These are phyloP conservation scores for Platichthys stellatus DNA, from an alignment of 2,113 vertebrate genomes.

Conservation along the genomic window DNA sequence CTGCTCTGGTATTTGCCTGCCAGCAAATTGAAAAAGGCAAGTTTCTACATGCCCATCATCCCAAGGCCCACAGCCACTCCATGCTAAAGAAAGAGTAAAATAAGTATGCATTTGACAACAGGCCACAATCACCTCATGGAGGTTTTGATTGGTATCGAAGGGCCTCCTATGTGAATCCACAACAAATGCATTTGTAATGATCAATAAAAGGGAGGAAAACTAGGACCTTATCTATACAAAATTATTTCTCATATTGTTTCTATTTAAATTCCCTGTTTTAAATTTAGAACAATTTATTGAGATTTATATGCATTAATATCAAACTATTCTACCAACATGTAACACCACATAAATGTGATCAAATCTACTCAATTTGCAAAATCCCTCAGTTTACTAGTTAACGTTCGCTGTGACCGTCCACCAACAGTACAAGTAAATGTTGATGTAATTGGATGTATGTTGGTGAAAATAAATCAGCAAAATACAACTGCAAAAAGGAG, in stretches of 20 bases:
- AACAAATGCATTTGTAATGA: neutral
- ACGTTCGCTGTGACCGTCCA: neutral
- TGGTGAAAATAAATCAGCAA: neutral
- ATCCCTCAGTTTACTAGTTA: neutral
- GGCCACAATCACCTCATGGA: neutral
- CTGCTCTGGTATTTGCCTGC: slow-evolving; percentile 84
- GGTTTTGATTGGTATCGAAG: slow-evolving; percentile 10
- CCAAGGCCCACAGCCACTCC: neutral
- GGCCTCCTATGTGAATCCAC: neutral
- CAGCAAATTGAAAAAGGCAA: slow-evolving; percentile 79
- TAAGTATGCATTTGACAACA: slow-evolving; percentile 7
- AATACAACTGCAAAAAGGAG: neutral
- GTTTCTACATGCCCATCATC: slow-evolving; percentile 80
- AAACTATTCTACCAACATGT: neutral
- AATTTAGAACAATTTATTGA: neutral
- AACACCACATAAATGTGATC: neutral
- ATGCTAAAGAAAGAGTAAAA: neutral
- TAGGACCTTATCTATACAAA: neutral
- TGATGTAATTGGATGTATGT: neutral
- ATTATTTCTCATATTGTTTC: neutral
- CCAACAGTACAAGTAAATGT: neutral
- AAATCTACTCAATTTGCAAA: neutral
- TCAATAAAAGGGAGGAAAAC: neutral
- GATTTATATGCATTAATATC: neutral
- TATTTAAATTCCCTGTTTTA: neutral